Conservation (phyloP, 2,113 vertebrate genomes). For the Labrus mixtus region DNA sequence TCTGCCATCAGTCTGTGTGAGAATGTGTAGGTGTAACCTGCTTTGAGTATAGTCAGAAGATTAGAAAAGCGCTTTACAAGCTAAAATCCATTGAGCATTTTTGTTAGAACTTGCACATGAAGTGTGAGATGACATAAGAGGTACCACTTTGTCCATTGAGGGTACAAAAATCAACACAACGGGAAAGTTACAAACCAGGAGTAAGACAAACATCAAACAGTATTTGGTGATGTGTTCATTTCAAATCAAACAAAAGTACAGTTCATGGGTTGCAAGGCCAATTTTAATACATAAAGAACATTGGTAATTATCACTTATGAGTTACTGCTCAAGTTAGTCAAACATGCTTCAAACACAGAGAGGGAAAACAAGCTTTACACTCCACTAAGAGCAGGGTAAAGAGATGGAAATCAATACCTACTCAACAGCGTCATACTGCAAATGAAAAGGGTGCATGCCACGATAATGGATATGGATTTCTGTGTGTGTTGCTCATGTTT, state of each 20-base stretch:
- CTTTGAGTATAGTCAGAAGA: too few species aligned
- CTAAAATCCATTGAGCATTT: too few species aligned
- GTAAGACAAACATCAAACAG: neutral
- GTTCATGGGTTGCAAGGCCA: neutral
- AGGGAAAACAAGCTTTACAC: conserved; percentile 59
- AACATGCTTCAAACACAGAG: conserved; percentile 37
- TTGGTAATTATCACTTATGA: conserved; percentile 40
- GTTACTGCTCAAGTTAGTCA: conserved; percentile 23
- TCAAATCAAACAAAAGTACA: neutral
- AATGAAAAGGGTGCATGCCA: conserved; percentile 74
- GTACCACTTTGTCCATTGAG: too few species aligned
- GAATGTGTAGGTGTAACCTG: too few species aligned
- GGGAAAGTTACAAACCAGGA: too few species aligned
- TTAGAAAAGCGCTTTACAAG: too few species aligned
- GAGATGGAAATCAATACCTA: conserved; percentile 71
- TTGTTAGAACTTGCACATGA: too few species aligned
- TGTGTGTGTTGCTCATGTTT: conserved; percentile 64
- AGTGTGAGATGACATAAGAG: too few species aligned
- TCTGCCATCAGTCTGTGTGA: too few species aligned
- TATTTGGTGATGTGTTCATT: neutral
- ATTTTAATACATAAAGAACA: neutral
- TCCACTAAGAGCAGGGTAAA: conserved; percentile 38
- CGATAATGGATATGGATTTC: conserved; percentile 80
- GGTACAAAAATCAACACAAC: too few species aligned
- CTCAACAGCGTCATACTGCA: conserved; percentile 39